Base-by-base conservation (phyloP, 2,888 invertebrate species). In the Cepaea hortensis region DNA sequence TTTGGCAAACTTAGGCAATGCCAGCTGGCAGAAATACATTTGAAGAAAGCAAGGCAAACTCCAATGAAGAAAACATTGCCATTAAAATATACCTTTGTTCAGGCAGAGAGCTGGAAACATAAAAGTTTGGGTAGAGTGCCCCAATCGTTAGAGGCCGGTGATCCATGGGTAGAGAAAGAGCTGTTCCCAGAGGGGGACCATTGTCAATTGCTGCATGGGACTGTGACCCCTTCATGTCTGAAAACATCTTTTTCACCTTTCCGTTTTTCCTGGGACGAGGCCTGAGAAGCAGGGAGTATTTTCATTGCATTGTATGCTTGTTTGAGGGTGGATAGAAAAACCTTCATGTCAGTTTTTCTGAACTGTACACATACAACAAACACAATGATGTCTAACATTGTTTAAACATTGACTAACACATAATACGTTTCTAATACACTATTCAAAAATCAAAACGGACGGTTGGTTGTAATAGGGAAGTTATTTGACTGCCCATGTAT, bases 231-330 rank as follows among this genome's bases (percentile, higher is more conserved):
- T 85, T 85, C 75, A 46, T 23, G 77, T 86, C 86, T 68, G 86
- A 77, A 77, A 82, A 68, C 86, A 86, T 82, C 86, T 86, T 86
- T 86, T 86, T 86, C 86, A 86, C 82, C 82, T 86, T 86, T 62
- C 82, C 86, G 76, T 86, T 86, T 86, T 86, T 86, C 82, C 86
- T 82, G 77, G 86, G 87, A 46, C 84, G 80, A 46, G 84, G 87
- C 84, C 84, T 84, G 79, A 87, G 83, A 84, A 79, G 50, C 72
- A 83, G 77, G 79, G 79, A 80, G 82, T 70, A 85, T 79, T 62
- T 77, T 85, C 72, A 82, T 72, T 82, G 82, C 70, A 82, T 73
- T 82, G 62, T 18, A 79, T 79, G 79, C 79, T 62, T 79, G 62
- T 79, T 79, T 79, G n/a, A 35, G 62, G 79, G 79, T 46, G 15